Conservation (phyloP, 2,888 invertebrate species). For the Diaprepes abbreviatus region DNA sequence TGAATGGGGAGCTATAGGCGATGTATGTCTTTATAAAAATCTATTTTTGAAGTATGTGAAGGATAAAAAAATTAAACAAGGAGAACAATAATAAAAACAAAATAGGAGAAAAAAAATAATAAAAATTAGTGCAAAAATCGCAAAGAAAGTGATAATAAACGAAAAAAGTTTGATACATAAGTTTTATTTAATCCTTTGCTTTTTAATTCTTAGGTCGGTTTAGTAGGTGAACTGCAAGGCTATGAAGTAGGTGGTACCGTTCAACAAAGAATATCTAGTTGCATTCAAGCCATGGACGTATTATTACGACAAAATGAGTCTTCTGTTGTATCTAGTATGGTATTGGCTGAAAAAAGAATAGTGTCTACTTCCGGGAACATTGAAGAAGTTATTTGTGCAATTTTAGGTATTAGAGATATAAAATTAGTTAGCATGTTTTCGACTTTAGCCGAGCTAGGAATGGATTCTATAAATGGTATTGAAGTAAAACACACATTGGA, state of each 20-base stretch:
- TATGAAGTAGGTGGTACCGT: constrained; percentile 74
- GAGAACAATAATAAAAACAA: too few species aligned
- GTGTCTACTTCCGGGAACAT: constrained; percentile 75
- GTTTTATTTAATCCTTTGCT: too few species aligned
- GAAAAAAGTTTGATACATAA: too few species aligned
- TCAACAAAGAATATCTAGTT: constrained; percentile 77
- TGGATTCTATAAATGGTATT: constrained; percentile 98
- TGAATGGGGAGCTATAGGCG: constrained; percentile 95
- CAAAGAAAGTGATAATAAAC: too few species aligned
- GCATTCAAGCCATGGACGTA: constrained; percentile 74
- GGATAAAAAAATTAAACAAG: too few species aligned
- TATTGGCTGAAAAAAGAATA: constrained; percentile 86
- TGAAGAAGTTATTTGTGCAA: constrained; percentile 76
- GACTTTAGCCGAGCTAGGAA: constrained; percentile 90
- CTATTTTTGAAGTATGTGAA: too few species aligned
- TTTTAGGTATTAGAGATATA: constrained; percentile 73
- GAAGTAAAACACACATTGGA: constrained; percentile 95
- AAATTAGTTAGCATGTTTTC: constrained; percentile 79
- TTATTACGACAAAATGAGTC: constrained; percentile 76
- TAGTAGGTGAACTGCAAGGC: constrained; percentile 74
- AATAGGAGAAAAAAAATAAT: too few species aligned
- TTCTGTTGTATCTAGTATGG: constrained; percentile 82
- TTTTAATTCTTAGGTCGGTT: constrained; percentile 73
- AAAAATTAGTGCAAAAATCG: too few species aligned
- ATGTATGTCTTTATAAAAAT: constrained; percentile 72